phyloP scores from a whole-genome alignment of 2,797 vertebrate genomes.

The Thunnus albacares region DNA sequence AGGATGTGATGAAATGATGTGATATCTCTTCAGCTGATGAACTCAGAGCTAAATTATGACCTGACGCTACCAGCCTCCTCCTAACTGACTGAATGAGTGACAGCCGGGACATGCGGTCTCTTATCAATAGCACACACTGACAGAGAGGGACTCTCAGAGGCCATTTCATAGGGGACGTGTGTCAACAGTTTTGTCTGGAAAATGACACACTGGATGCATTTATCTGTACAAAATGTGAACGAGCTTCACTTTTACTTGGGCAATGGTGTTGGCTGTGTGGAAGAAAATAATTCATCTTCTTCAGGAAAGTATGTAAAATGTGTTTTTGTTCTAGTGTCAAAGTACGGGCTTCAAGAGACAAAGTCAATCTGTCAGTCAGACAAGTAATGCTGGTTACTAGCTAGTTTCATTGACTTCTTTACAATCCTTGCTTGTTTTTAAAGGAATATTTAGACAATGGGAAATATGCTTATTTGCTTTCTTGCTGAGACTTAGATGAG shows the following conservation, averaged over 20 bases:
- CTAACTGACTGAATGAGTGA: conserved; percentile 63
- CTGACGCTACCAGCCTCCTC: conserved; percentile 60
- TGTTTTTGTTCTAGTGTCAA: background rate
- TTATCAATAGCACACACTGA: conserved; percentile 67
- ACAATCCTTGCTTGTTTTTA: background rate
- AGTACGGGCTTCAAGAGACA: background rate
- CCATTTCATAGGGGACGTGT: conserved; percentile 53
- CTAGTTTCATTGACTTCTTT: background rate
- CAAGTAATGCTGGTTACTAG: background rate
- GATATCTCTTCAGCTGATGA: conserved; percentile 72
- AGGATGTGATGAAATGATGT: conserved; percentile 74
- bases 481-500: no score
- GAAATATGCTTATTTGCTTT: no score
- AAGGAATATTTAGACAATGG: no score
- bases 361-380: background rate
- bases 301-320: background rate
- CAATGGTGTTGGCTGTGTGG: conserved; percentile 1
- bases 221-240: conserved; percentile 38
- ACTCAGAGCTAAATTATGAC: conserved; percentile 67
- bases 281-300: background rate
- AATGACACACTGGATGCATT: conserved; percentile 52
- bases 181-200: conserved; percentile 58
- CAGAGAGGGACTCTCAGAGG: conserved; percentile 51
- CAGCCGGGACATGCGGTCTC: conserved; percentile 55
- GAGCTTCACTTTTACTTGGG: conserved; percentile 19